phyloP scores from a whole-genome alignment of 2,113 vertebrate genomes.

The Thinocorus orbignyianus region DNA sequence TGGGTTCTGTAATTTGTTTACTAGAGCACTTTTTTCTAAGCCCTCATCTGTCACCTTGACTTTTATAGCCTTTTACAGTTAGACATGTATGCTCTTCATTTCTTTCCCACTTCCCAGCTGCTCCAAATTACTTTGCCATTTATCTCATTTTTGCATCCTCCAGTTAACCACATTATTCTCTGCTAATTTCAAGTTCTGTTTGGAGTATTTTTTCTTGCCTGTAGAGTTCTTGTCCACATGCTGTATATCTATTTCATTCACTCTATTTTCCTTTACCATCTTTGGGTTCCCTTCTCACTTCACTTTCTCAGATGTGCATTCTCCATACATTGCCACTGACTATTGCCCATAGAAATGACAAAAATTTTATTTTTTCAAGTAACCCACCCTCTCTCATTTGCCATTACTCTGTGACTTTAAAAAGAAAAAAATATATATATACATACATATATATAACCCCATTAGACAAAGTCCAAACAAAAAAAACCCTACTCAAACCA shows the following conservation, averaged over 20 bases:
- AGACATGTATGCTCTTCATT: neutral
- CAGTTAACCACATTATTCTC: neutral
- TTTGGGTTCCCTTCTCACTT: neutral
- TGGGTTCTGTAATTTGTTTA: neutral
- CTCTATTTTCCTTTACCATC: neutral
- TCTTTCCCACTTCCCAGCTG: neutral
- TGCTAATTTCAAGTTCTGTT: neutral
- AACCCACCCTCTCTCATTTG: neutral
- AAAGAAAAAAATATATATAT: neutral
- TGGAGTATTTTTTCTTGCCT: neutral
- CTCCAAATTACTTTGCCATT: neutral
- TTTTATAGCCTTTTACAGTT: neutral
- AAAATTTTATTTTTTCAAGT: neutral
- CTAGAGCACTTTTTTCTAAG: neutral
- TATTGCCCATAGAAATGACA: neutral
- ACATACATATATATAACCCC: neutral
- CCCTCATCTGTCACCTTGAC: neutral
- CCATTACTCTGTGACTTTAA: neutral
- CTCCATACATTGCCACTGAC: neutral
- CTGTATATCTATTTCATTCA: neutral
- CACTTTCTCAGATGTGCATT: neutral
- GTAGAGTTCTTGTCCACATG: neutral
- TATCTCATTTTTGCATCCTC: neutral
- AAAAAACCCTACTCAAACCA: neutral
- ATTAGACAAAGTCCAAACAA: neutral